Base-by-base conservation (phyloP, 2,888 invertebrate genomes). In the Zele albiditarsus region DNA sequence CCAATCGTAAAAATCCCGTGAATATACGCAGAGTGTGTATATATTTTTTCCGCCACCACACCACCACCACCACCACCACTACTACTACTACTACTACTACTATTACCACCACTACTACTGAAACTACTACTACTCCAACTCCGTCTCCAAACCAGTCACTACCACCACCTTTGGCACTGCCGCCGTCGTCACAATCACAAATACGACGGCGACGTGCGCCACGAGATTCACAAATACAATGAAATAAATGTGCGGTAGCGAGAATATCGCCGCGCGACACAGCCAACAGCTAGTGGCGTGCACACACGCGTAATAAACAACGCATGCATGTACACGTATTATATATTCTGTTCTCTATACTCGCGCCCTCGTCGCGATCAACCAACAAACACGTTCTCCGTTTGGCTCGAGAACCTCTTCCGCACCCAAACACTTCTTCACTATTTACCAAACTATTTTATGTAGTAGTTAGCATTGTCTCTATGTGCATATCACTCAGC, bases 1-100 rank as follows among this genome's bases (percentile, higher is more conserved):
- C 83, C 83, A 84, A 87, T 84, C 82, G 84, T 84, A 82, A 85
- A 84, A 85, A 84, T 85, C 84, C 84, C 84, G 84, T 84, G 82
- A 83, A 83, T 83, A 84, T 83, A 84, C 85, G 85, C 86, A 67
- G 77, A 73, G 4, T n/a, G 53, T 53, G 74, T 38, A 38, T 38
- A 38, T 38, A 8, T 8, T 78, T 74, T 74, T 73, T 76, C 77
- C 78, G 78, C 76, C 73, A 73, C 75, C 72, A 74, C 73, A 69
- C 68, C 58, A 49, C 77, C 67, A 53, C 69, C 71, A 71, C 75
- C 65, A 68, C 66, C 67, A n/a, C 69, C 72, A 5, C 65, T 69
- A 25, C 74, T n/a, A n/a, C n/a, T n/a, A n/a, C n/a, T n/a, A n/a
- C n/a, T n/a, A n/a, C n/a, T n/a, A n/a, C n/a, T n/a, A n/a, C n/a